Conservation (phyloP, 2,113 vertebrate species). For the Nyctereutes procyonoides region DNA sequence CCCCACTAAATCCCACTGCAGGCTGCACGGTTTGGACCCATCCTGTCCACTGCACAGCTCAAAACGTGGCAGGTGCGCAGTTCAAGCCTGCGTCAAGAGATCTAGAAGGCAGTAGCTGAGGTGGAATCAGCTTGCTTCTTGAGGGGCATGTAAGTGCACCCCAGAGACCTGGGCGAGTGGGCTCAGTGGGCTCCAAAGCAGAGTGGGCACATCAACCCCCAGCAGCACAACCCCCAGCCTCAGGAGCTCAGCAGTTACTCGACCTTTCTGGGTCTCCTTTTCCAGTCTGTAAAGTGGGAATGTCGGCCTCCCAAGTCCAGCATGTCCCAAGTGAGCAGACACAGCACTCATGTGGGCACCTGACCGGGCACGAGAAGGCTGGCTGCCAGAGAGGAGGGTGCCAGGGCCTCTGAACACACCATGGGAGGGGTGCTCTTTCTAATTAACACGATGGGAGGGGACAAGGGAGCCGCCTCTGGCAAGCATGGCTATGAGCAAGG, state of each 20-base stretch:
- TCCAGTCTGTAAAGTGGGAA: neutral
- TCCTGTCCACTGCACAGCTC: neutral
- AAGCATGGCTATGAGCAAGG: neutral
- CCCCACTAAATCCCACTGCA: neutral
- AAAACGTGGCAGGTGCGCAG: neutral
- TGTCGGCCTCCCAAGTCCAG: neutral
- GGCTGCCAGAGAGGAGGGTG: neutral
- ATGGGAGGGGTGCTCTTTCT: neutral
- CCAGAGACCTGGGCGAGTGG: neutral
- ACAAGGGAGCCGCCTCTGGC: too few relatives aligned
- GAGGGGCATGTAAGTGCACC: neutral
- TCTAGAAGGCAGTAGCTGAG: neutral
- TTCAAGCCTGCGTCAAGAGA: neutral
- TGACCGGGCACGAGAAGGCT: neutral
- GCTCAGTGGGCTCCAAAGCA: neutral
- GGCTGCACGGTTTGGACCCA: neutral
- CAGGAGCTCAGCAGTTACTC: neutral
- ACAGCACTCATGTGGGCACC: accelerated
- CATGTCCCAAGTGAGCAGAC: neutral
- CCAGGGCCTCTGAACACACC: neutral
- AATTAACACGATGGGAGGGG: neutral
- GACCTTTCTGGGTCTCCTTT: neutral
- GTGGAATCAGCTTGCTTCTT: neutral
- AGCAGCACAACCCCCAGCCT: too few relatives aligned
- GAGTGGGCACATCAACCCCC: neutral